Base-by-base conservation (phyloP, 2,888 invertebrate species). In the Scaptomyza flava region DNA sequence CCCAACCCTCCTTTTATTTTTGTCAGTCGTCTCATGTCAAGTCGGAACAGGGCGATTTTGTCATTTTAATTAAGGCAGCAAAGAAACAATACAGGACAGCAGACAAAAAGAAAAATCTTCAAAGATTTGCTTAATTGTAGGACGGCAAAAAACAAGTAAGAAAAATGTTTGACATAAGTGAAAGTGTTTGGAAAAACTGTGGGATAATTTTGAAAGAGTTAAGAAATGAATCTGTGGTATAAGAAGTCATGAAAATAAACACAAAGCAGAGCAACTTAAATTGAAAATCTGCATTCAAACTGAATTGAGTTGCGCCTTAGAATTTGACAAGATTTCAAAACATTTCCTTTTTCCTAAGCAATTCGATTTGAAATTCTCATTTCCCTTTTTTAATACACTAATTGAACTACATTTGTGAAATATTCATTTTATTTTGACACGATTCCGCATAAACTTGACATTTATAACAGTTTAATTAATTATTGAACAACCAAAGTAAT, bases 61-160 rank as follows among this genome's bases (percentile, higher is more conserved):
- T 64, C 77, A 80, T 79, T 79, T 83, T 79, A 79, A 79, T 83
- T 86, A 73, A 73, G 62, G 63, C 64, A 62, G 43, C 51, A 60
- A 52, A 63, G 42, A 36, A 30, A 23, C 17, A 38, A 11, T 6
- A 3, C 14, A 41, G 30, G 20, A 30, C 3, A 48, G 45, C 42
- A 46, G 23, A 23, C 20, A 65, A 38, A 23, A 14, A 33, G 14
- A 17, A 17, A 23, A 57, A 11, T 20, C 8, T 20, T 31, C 4
- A 36, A 58, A 50, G 56, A 64, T 74, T 68, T 58, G 6, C 20
- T 54, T 48, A 53, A 69, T 41, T 59, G 41, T 30, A 68, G 12
- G 58, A 20, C 38, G 33, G 38, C 14, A 42, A 68, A 53, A 34
- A 14, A 6, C 56, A n/a, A 20, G 4, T 56, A n/a, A 20, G 2